Conservation (phyloP, 1,140 invertebrate genomes). For the Chironomus striatipennis region DNA sequence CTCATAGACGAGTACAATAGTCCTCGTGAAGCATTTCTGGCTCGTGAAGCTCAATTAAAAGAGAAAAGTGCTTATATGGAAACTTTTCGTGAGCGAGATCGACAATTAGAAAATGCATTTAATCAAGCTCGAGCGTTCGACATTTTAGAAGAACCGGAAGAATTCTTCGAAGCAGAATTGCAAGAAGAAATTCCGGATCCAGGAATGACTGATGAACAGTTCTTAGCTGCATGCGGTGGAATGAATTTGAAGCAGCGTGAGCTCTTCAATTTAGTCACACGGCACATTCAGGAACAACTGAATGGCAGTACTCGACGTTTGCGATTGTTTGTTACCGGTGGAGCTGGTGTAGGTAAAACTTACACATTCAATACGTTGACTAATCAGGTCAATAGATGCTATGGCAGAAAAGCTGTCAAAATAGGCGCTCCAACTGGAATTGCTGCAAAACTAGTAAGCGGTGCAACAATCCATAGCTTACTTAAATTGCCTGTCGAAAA, state of each 20-base stretch:
- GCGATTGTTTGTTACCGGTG: slow-evolving; percentile 26
- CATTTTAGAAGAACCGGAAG: slow-evolving; percentile 31
- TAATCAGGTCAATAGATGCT: slow-evolving; percentile 32
- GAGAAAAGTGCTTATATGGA: slow-evolving; percentile 32
- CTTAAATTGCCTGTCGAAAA: slow-evolving; percentile 32
- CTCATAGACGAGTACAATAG: slow-evolving; percentile 31
- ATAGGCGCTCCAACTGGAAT: slow-evolving; percentile 32
- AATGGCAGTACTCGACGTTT: background rate
- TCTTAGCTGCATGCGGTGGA: slow-evolving; percentile 25
- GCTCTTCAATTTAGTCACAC: slow-evolving; percentile 25
- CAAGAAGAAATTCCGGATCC: slow-evolving; percentile 28
- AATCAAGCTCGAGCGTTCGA: slow-evolving; percentile 34
- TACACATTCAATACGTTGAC: slow-evolving; percentile 31
- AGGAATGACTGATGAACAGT: slow-evolving; percentile 27
- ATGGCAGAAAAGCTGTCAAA: slow-evolving; percentile 31
- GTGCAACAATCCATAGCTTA: slow-evolving; percentile 30
- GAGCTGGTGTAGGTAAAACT: slow-evolving; percentile 32
- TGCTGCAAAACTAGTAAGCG: slow-evolving; percentile 30
- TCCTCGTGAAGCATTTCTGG: slow-evolving; percentile 34
- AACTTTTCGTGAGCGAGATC: slow-evolving; percentile 30
- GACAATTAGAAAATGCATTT: slow-evolving; percentile 35
- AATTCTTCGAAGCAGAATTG: slow-evolving; percentile 27
- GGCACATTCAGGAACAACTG: background rate
- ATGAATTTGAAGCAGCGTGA: slow-evolving; percentile 29
- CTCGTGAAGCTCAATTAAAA: slow-evolving; percentile 30